Conservation (phyloP, 2,113 vertebrate species). For the Myiozetetes cayanensis region DNA sequence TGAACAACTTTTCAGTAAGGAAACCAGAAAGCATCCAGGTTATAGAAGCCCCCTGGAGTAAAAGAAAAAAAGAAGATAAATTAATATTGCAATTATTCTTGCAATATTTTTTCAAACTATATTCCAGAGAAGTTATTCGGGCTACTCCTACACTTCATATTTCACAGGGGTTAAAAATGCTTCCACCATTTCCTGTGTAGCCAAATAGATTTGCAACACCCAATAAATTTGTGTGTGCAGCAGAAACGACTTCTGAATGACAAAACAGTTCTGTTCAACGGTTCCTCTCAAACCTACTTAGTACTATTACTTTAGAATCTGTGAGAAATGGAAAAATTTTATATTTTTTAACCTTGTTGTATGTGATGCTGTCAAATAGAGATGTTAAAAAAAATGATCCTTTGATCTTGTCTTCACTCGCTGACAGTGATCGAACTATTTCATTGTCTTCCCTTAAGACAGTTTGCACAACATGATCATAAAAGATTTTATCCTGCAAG, state of each 20-base stretch:
- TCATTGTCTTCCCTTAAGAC: constrained; percentile 55
- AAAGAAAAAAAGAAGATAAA: background rate
- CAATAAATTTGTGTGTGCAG: background rate
- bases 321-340: background rate
- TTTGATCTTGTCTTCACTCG: constrained; percentile 60
- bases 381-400: constrained; percentile 45
- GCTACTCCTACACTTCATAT: background rate
- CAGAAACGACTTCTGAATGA: background rate
- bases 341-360: constrained; percentile 72
- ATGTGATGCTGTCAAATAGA: constrained; percentile 72
- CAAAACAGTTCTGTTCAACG: background rate
- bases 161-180: background rate
- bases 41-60: constrained; percentile 72
- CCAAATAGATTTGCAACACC: background rate
- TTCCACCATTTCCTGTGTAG: background rate
- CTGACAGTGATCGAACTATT: constrained; percentile 62
- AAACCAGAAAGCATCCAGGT: constrained; percentile 74
- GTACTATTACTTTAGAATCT: background rate
- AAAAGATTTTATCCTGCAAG: constrained; percentile 72
- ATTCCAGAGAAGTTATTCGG: background rate
- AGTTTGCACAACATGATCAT: constrained; percentile 12
- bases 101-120: background rate
- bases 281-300: background rate
- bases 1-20: constrained; percentile 71
- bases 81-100: background rate